A percentile compares a stretch with the other conserved stretches of the same genome.
Conservation (phyloP, 1,140 invertebrate genomes). For the Nomia melanderi region DNA sequence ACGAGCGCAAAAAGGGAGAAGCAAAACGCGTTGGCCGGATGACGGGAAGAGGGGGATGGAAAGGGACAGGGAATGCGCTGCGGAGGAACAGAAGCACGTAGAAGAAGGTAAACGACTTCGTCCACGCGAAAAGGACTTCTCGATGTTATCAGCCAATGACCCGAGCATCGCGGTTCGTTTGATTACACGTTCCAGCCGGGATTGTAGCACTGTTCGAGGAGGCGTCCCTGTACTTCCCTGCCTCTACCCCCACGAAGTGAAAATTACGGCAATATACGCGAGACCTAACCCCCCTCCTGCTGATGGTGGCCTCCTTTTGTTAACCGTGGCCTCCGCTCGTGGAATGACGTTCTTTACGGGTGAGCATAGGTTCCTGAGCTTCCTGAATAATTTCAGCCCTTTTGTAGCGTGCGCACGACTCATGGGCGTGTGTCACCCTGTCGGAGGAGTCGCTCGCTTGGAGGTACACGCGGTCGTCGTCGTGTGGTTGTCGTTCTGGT, state of each 20-base stretch:
- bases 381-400: constrained; percentile 66
- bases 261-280: constrained; percentile 63
- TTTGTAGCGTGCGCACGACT: constrained; percentile 46
- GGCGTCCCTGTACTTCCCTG: constrained; percentile 9
- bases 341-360: constrained; percentile 56
- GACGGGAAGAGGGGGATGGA: not conserved
- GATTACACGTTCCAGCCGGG: constrained; percentile 58
- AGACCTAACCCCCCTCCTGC: constrained; percentile 24
- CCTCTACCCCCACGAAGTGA: constrained; percentile 27
- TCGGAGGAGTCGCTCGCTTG: constrained; percentile 50
- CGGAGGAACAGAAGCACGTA: not conserved
- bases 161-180: constrained; percentile 54
- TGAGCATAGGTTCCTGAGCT: constrained; percentile 55
- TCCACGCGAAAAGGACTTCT: constrained; percentile 25
- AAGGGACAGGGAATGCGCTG: not conserved
- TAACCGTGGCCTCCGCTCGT: constrained; percentile 30
- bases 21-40: not conserved
- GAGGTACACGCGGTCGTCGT: constrained; percentile 21
- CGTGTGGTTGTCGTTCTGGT: constrained; percentile 19
- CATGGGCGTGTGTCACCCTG: constrained; percentile 58
- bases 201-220: constrained; percentile 41
- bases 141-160: constrained; percentile 60
- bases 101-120: constrained; percentile 41
- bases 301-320: constrained; percentile 30
- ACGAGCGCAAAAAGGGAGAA: not conserved